Conservation (phyloP, 2,888 invertebrate genomes). For the Eupithecia subumbrata region DNA sequence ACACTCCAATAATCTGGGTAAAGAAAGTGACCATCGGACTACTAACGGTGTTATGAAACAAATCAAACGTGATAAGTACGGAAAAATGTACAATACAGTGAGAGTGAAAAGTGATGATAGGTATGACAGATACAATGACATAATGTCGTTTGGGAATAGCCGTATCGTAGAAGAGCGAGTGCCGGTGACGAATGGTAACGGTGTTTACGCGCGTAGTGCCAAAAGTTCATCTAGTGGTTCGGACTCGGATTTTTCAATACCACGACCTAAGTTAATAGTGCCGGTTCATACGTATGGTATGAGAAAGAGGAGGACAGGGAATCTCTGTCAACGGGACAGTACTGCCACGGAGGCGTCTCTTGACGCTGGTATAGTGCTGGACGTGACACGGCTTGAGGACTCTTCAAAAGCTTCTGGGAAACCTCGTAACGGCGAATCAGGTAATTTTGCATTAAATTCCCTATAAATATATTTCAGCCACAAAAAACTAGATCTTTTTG, state of each 20-base stretch:
- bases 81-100: conserved; percentile 79
- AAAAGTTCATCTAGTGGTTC: conserved; percentile 82
- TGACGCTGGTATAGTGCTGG: conserved; percentile 75
- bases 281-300: conserved; percentile 94
- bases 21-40: conserved; percentile 81
- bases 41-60: conserved; percentile 72
- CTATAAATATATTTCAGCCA: neutral
- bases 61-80: conserved; percentile 78
- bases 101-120: conserved; percentile 81
- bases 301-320: conserved; percentile 91
- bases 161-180: conserved; percentile 69
- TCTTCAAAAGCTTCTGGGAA: conserved; percentile 57
- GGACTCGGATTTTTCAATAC: conserved; percentile 91
- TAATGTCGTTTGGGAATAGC: conserved; percentile 70
- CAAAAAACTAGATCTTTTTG: neutral
- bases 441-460: conserved; percentile 52
- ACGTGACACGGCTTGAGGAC: conserved; percentile 71
- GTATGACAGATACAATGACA: conserved; percentile 77
- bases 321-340: conserved; percentile 83
- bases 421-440: conserved; percentile 65
- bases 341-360: conserved; percentile 74
- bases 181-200: conserved; percentile 60
- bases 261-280: conserved; percentile 93
- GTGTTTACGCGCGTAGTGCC: conserved; percentile 71
- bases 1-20: conserved; percentile 66